Evolutionary conservation across 2,888 invertebrate genomes (phyloP), one percentile per base, ranked within the genome.

Genomic region (Icerya purchasi): DNA sequence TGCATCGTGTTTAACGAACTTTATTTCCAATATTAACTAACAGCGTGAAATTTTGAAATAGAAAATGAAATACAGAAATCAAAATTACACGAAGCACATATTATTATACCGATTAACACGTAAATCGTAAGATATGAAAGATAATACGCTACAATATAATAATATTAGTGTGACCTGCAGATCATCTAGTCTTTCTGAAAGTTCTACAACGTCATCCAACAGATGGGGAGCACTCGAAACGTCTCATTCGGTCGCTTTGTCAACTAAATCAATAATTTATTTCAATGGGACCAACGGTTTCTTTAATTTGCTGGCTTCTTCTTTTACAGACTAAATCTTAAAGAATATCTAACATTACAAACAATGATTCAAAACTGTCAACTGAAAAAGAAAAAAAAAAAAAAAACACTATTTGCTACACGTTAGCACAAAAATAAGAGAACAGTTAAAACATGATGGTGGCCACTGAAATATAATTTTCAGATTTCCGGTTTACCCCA

Each of bases 181-280:
- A 64, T 87, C 86, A 24, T 81, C 79, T 64, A 86, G 81, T 25
- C 86, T 76, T 67, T 88, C 88, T 1, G 79, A 80, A 25, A 92
- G 73, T 24, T 79, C 79, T 61, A 83, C 82, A 0, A 90, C 84
- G 66, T 89, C 87, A 64, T 83, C 84, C 63, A 82, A 77, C 52
- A 92, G 78, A 61, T 83, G 83, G 20, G 80, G 77, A 0, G 88
- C 86, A 66, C 89, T 84, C 66, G 88, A 83, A 0, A 79, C 79
- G 2, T 84, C 85, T 51, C 84, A 80, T 49, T 84, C 83, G 0
- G 82, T 77, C 0, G 88, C 89, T 68, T 82, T 82, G 66, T 79
- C 77, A 24, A 81, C 80, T 50, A 93, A 78, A 69, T 86, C 87
- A 2, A 88, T 86, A 63, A 78, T 77, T 70, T 81, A 74, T 68